These are phyloP conservation scores for Caradrina kadenii DNA, from an alignment of 2,888 invertebrate genomes.

Conservation along the genomic window DNA sequence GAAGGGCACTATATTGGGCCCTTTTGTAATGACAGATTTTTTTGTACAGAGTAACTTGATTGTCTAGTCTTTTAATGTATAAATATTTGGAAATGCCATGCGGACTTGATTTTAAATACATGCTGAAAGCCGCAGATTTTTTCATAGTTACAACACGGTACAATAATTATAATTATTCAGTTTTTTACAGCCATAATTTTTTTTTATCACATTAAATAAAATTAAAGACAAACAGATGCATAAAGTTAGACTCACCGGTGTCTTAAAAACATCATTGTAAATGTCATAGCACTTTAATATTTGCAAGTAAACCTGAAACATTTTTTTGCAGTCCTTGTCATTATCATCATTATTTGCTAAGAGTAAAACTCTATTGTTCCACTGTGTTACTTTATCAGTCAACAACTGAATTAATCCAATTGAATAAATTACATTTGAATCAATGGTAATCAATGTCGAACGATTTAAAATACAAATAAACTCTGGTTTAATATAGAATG, in stretches of 20 bases:
- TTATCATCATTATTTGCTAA: neutral
- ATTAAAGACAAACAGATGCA: too few species aligned
- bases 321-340: constrained; percentile 11
- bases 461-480: neutral
- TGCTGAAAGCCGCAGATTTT: too few species aligned
- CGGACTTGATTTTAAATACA: too few species aligned
- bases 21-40: too few species aligned
- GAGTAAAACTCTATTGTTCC: constrained; percentile 21
- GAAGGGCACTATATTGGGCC: too few species aligned
- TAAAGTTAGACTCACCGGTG: neutral
- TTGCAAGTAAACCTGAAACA: constrained; percentile 7
- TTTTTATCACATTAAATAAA: too few species aligned
- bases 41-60: too few species aligned
- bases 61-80: too few species aligned
- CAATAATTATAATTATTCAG: too few species aligned
- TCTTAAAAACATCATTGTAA: constrained; percentile 2
- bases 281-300: neutral
- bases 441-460: constrained; percentile 11
- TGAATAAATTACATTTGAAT: constrained; percentile 32
- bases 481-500: neutral
- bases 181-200: too few species aligned
- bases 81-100: too few species aligned
- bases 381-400: constrained; percentile 16
- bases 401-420: constrained; percentile 17
- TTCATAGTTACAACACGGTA: too few species aligned